A percentile compares a stretch with the other conserved stretches of the same genome.
These are phyloP conservation scores for Spilarctia lutea DNA, from an alignment of 2,888 invertebrate genomes.

Conservation along the genomic window DNA sequence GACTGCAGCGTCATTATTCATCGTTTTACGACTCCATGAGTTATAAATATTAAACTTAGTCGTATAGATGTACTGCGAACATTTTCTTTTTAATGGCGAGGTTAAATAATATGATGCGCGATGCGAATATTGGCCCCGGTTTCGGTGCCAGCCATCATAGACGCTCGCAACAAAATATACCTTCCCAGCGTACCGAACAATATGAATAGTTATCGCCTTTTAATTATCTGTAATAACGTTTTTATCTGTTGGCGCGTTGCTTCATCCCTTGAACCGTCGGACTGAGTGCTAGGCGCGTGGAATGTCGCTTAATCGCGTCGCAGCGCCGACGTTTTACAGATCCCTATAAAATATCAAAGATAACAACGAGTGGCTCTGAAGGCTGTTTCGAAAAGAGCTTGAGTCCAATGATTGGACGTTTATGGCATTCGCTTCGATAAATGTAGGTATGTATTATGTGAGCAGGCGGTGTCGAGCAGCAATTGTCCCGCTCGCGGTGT, in stretches of 20 bases:
- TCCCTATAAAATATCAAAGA: constrained; percentile 86
- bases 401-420: constrained; percentile 79
- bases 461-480: constrained; percentile 63
- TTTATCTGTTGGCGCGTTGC: constrained; percentile 70
- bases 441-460: constrained; percentile 75
- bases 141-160: constrained; percentile 71
- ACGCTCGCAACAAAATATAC: constrained; percentile 68
- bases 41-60: constrained; percentile 86
- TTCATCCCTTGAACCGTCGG: constrained; percentile 58
- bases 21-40: constrained; percentile 85
- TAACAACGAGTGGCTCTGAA: constrained; percentile 82
- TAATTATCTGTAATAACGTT: constrained; percentile 79
- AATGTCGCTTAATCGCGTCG: constrained; percentile 83
- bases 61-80: constrained; percentile 86
- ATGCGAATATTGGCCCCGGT: constrained; percentile 74
- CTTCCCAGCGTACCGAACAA: constrained; percentile 69
- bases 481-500: constrained; percentile 63
- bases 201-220: constrained; percentile 76
- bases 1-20: constrained; percentile 85
- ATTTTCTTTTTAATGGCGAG: constrained; percentile 85
- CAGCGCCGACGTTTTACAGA: constrained; percentile 84
- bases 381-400: constrained; percentile 71
- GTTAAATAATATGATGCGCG: constrained; percentile 81
- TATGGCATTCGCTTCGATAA: constrained; percentile 81
- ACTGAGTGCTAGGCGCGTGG: constrained; percentile 65